A percentile compares a stretch with the other conserved stretches of the same genome.
These are phyloP conservation scores for Rhabdophis nuchalis DNA, from an alignment of 2,797 vertebrate species.

Conservation along the genomic window DNA sequence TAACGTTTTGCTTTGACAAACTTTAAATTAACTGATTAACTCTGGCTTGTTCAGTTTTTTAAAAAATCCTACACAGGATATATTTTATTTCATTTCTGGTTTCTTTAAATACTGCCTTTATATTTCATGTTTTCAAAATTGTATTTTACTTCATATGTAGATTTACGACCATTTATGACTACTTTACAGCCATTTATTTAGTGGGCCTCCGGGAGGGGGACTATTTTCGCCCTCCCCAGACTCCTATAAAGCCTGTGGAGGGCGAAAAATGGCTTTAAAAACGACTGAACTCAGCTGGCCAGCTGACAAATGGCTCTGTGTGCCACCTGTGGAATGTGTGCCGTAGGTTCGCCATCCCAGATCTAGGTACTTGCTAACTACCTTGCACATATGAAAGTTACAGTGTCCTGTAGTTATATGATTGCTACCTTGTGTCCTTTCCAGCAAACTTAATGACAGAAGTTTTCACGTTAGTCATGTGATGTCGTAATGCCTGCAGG, in stretches of 20 bases:
- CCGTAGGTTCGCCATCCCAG: no score
- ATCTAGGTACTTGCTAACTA: neutral
- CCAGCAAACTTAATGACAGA: neutral
- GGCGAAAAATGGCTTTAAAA: no score
- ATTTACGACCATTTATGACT: neutral
- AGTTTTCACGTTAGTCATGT: neutral
- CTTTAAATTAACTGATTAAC: neutral
- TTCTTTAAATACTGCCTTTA: neutral
- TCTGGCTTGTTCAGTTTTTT: neutral
- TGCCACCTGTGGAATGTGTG: no score
- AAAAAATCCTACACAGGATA: neutral
- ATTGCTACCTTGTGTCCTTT: neutral
- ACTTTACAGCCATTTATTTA: neutral
- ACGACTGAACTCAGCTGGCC: no score
- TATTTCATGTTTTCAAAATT: neutral
- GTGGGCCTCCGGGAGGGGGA: no score
- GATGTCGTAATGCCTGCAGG: neutral
- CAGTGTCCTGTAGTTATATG: neutral
- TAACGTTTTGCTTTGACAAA: neutral
- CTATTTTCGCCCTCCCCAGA: no score
- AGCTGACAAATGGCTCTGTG: no score
- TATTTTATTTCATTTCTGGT: neutral
- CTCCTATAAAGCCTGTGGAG: no score
- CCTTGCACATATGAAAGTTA: neutral
- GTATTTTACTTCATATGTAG: neutral